These are phyloP conservation scores for Astyanax mexicanus DNA, from an alignment of 2,797 vertebrate species.

Conservation along the genomic window DNA sequence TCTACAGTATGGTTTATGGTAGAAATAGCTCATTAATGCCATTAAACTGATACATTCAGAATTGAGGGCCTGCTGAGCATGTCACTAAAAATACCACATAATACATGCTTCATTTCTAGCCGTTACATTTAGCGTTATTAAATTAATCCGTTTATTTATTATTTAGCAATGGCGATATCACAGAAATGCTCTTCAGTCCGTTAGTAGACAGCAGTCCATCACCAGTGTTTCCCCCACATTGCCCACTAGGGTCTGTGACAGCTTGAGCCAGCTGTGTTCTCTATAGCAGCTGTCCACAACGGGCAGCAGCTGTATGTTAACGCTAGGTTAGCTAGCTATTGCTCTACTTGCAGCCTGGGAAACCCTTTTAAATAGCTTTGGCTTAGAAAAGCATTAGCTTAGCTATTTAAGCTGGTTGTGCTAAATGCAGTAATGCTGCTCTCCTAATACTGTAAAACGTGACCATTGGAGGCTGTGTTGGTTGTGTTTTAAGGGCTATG, in stretches of 20 bases:
- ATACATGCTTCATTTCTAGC: background rate
- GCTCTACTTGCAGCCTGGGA: background rate
- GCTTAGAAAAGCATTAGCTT: too few species aligned
- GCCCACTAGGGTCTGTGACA: background rate
- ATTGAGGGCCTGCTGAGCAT: background rate
- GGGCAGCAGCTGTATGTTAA: background rate
- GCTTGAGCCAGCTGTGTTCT: background rate
- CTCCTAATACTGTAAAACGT: background rate
- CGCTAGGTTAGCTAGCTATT: too few species aligned
- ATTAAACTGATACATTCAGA: too few species aligned
- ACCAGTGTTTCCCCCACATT: background rate
- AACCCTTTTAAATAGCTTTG: too few species aligned
- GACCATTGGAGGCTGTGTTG: too few species aligned
- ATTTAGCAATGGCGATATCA: too few species aligned
- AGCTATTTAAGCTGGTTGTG: too few species aligned
- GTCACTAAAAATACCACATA: background rate
- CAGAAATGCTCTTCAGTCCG: background rate
- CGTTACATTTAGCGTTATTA: background rate
- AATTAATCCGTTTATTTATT: too few species aligned
- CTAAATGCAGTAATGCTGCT: constrained; percentile 12
- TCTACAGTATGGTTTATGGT: too few species aligned
- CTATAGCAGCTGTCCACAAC: background rate
- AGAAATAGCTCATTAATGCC: background rate
- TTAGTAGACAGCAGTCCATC: background rate
- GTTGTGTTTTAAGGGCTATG: too few species aligned